Percentiles rank a stretch among this genome's conserved stretches.
phyloP scores from a whole-genome alignment of 2,888 invertebrate species.

The Stenichneumon culpator region DNA sequence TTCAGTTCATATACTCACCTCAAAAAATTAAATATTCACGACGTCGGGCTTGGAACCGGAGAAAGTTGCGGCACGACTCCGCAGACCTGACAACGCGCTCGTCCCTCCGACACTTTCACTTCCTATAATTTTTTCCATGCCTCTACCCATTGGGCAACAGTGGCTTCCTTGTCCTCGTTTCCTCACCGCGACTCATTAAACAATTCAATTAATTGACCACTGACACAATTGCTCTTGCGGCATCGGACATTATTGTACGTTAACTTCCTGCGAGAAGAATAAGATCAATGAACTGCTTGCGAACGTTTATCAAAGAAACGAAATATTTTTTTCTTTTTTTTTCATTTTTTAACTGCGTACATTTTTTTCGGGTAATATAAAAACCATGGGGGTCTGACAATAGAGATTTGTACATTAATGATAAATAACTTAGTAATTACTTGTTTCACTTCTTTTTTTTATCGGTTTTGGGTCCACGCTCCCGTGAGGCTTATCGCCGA shows the following conservation, averaged over 20 bases:
- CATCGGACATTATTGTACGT: neutral
- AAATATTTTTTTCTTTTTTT: conserved; percentile 46
- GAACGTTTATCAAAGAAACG: conserved; percentile 53
- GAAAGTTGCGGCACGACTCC: conserved; percentile 80
- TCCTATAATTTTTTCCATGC: conserved; percentile 75
- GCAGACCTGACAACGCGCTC: conserved; percentile 54
- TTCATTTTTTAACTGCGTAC: conserved; percentile 67
- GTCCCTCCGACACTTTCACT: conserved; percentile 78
- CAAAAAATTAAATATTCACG: conserved; percentile 75
- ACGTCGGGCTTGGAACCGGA: conserved; percentile 71
- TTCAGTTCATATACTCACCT: conserved; percentile 6
- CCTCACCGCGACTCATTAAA: conserved; percentile 20
- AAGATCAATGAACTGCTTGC: neutral
- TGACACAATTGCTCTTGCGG: neutral
- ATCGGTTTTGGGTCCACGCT: conserved; percentile 2
- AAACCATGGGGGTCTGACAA: conserved; percentile 72
- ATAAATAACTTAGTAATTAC: conserved; percentile 80
- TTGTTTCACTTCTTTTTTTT: conserved; percentile 32
- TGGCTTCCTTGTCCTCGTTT: conserved; percentile 68
- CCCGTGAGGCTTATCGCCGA: conserved; percentile 18
- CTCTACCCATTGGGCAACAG: conserved; percentile 72
- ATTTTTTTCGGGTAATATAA: conserved; percentile 72
- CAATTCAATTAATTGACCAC: conserved; percentile 18
- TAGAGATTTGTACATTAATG: conserved; percentile 78
- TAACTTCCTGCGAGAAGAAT: neutral